phyloP scores from a whole-genome alignment of 2,113 vertebrate genomes.

The Ceyx margarethae region DNA sequence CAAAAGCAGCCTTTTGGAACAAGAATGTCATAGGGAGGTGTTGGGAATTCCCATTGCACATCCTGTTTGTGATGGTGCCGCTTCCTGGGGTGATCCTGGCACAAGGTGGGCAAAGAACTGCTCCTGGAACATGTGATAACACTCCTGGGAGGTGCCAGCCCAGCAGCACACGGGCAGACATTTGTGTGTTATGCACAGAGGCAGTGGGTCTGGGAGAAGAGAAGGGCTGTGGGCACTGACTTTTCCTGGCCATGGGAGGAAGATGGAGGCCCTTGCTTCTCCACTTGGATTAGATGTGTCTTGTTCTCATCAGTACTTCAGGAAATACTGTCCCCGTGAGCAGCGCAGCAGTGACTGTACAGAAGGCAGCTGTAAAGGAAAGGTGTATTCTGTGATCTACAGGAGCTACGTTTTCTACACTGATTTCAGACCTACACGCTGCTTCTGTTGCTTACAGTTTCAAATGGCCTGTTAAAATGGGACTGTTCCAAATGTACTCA shows the following conservation, averaged over 20 bases:
- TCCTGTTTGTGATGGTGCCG: neutral
- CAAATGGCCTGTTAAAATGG: neutral
- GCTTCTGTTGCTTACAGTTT: neutral
- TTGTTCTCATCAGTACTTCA: neutral
- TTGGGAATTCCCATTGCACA: rapidly evolving
- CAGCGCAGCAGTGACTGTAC: rapidly evolving
- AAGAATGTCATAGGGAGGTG: neutral
- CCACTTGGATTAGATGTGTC: neutral
- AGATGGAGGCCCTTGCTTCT: neutral
- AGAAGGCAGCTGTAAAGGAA: neutral
- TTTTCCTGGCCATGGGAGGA: neutral
- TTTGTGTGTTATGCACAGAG: rapidly evolving
- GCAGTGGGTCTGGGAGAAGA: neutral
- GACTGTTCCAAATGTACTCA: neutral
- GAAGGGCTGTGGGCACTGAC: neutral
- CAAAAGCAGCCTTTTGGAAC: neutral
- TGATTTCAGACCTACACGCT: neutral
- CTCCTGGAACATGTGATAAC: rapidly evolving
- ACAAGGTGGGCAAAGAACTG: neutral
- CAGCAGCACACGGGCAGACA: neutral
- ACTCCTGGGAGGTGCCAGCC: neutral
- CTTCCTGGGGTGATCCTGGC: neutral
- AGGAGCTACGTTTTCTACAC: neutral
- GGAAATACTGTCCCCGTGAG: neutral
- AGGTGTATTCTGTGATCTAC: rapidly evolving